These are phyloP conservation scores for Bombus pascuorum DNA, from an alignment of 1,140 invertebrate genomes.

Conservation along the genomic window DNA sequence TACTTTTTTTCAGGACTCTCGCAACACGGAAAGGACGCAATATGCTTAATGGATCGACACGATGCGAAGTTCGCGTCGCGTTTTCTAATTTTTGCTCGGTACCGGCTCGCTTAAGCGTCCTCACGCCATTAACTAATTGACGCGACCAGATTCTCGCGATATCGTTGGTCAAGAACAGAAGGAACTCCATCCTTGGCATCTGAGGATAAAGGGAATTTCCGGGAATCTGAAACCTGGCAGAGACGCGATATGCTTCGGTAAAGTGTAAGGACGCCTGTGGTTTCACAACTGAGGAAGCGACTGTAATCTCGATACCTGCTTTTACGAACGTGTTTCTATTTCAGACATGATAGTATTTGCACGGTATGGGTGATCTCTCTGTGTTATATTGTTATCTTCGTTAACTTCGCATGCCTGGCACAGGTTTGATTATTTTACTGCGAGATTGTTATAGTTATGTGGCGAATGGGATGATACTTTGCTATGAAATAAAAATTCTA, in stretches of 20 bases:
- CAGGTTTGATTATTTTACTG: background rate
- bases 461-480: too few species aligned
- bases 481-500: too few species aligned
- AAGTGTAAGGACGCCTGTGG: background rate
- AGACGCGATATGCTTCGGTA: background rate
- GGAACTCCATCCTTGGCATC: background rate
- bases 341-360: background rate
- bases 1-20: conserved; percentile 31
- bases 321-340: background rate
- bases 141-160: conserved; percentile 38
- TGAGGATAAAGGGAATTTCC: background rate
- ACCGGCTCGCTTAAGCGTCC: conserved; percentile 24
- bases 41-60: conserved; percentile 66
- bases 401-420: background rate
- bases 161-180: conserved; percentile 6
- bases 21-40: conserved; percentile 46
- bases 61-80: conserved; percentile 42
- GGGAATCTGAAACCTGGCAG: background rate
- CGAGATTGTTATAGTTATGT: too few species aligned
- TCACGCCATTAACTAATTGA: conserved; percentile 65
- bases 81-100: conserved; percentile 56
- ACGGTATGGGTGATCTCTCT: background rate
- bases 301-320: conserved; percentile 6
- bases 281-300: background rate
- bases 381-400: background rate